These are phyloP conservation scores for Acanthis flammea DNA, from an alignment of 2,797 vertebrate species.

Conservation along the genomic window DNA sequence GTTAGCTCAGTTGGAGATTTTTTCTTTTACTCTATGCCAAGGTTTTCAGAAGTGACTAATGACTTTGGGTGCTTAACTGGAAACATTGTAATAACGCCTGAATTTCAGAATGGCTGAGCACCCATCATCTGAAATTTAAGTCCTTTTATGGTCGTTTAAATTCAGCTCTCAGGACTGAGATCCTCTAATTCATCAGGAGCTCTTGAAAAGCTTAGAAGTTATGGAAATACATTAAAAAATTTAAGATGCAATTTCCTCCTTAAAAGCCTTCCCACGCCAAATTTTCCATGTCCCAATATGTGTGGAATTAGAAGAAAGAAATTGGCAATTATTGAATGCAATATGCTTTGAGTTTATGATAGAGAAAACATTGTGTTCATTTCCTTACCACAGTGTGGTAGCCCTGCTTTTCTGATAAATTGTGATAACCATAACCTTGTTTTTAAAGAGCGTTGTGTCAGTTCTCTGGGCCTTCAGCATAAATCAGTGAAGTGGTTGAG, in stretches of 20 bases:
- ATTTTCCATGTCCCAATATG: constrained; percentile 17
- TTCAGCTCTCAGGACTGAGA: constrained; percentile 2
- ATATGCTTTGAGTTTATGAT: not conserved
- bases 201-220: constrained; percentile 35
- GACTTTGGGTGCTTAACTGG: constrained; percentile 65
- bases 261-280: not conserved
- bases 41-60: constrained; percentile 68
- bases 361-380: constrained; percentile 2
- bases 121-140: constrained; percentile 60
- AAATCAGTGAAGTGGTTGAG: not conserved
- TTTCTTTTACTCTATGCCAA: constrained; percentile 56
- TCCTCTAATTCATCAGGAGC: constrained; percentile 39
- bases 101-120: constrained; percentile 59
- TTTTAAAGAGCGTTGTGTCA: not conserved
- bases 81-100: constrained; percentile 53
- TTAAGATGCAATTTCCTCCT: constrained; percentile 47
- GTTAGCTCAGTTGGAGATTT: constrained; percentile 60
- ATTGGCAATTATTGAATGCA: not conserved
- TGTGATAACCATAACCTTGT: not conserved
- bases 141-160: constrained; percentile 63
- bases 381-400: not conserved
- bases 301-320: constrained; percentile 29
- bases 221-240: constrained; percentile 32
- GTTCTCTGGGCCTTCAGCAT: not conserved
- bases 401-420: not conserved